Conservation (phyloP, 2,113 vertebrate species). For the Rhinoderma darwinii region DNA sequence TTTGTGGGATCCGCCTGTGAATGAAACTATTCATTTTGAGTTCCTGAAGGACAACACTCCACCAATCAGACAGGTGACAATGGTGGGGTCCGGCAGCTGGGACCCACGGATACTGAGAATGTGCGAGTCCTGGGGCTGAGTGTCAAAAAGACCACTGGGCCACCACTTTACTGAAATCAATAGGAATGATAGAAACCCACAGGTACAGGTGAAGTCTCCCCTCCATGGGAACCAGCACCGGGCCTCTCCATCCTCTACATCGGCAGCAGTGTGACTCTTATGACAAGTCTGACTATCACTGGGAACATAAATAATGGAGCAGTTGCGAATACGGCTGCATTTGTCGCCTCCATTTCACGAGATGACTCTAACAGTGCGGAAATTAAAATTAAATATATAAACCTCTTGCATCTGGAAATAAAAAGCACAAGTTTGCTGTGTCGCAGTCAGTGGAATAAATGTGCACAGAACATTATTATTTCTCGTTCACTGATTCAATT, state of each 20-base stretch:
- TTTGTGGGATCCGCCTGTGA: background rate
- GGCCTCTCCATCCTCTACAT: too few species aligned
- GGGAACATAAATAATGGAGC: background rate
- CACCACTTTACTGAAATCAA: background rate
- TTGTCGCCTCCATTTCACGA: too few species aligned
- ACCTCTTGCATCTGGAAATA: slow-evolving; percentile 3
- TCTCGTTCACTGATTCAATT: slow-evolving; percentile 56
- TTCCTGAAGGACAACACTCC: background rate
- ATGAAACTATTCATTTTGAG: background rate
- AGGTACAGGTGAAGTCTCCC: too few species aligned
- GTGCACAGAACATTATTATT: slow-evolving; percentile 17
- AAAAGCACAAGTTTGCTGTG: slow-evolving; percentile 11
- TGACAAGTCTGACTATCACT: too few species aligned
- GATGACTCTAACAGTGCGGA: background rate
- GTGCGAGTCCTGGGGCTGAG: background rate
- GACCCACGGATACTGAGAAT: background rate
- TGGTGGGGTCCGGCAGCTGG: background rate
- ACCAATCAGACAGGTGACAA: background rate
- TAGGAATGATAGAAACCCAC: background rate
- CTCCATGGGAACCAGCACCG: too few species aligned
- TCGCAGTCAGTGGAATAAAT: slow-evolving; percentile 43
- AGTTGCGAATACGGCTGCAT: background rate
- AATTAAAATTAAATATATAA: background rate
- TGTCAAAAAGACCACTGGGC: background rate
- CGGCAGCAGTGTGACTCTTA: too few species aligned